Conservation (phyloP, 2,113 vertebrate species). For the Plotosus lineatus region DNA sequence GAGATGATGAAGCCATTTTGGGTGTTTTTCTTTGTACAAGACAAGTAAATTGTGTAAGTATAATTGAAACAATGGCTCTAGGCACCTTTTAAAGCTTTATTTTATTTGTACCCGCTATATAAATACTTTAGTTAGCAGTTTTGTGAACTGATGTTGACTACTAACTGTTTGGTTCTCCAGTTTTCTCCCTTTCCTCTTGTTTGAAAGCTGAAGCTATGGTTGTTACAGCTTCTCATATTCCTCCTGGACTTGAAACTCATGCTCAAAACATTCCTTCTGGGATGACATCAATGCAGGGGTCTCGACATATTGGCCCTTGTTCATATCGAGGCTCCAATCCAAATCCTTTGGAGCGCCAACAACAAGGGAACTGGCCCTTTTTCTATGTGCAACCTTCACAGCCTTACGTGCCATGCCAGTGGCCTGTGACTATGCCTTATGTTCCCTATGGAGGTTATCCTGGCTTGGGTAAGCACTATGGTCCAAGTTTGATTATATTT, state of each 20-base stretch:
- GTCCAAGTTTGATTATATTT: background rate
- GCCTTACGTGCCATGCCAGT: slow-evolving; percentile 70
- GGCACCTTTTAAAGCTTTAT: too few relatives aligned
- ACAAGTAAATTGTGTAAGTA: slow-evolving; percentile 11
- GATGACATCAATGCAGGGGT: slow-evolving; percentile 26
- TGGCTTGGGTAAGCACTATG: slow-evolving; percentile 61
- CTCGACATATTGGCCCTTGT: slow-evolving; percentile 12
- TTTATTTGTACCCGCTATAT: background rate
- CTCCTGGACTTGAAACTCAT: slow-evolving; percentile 47
- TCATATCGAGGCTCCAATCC: slow-evolving; percentile 46
- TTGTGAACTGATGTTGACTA: background rate
- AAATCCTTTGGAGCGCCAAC: slow-evolving; percentile 61
- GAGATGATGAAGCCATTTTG: background rate
- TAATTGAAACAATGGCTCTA: too few relatives aligned
- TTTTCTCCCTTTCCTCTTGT: background rate
- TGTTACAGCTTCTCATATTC: slow-evolving; percentile 49
- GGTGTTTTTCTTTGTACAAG: background rate
- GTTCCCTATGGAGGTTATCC: slow-evolving; percentile 67
- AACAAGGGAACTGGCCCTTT: slow-evolving; percentile 65
- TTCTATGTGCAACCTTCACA: slow-evolving; percentile 72
- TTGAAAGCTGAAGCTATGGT: slow-evolving; percentile 61
- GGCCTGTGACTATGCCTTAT: slow-evolving; percentile 68
- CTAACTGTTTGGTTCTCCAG: background rate
- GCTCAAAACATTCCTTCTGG: slow-evolving; percentile 46
- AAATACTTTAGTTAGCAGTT: background rate